Evolutionary conservation across 2,797 vertebrate species (phyloP), one percentile per base, ranked within the genome.

Genomic region (Valencia hispanica): DNA sequence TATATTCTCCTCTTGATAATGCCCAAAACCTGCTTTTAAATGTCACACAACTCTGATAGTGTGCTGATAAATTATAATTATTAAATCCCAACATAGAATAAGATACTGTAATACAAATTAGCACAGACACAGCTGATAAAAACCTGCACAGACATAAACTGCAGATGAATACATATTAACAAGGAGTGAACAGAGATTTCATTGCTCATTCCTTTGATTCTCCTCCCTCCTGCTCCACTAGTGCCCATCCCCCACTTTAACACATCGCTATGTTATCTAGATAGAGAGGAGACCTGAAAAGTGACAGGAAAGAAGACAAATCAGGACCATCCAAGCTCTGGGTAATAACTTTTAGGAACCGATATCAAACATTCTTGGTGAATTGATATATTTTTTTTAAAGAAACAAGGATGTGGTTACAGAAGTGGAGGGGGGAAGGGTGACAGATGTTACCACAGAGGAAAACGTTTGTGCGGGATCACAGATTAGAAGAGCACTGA

Each of bases 211-310:
- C 84, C 83, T 85, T 71, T 84, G 84, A 88, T 87, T 85, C 83
- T 75, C 80, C 79, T 15, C 80, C 85, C 83, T 81, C 81, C 74
- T 72, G 70, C 78, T 79, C 70, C 74, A 68, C 73, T 61, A 72
- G 73, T 71, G 75, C 82, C 87, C 88, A 84, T 77, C 92, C 84
- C 84, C 85, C 82, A 70, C 70, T 55, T 73, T 68, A 78, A 81
- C 89, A 85, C 90, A 88, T 90, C 87, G 82, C 86, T 77, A 75
- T 79, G 90, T 89, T 91, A 91, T 92, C 83, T 69, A 71, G 82
- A 69, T 84, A 89, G 92, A 86, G 84, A 53, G 83, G 91, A 83
- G 88, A 88, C 89, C 87, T 91, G 72, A 74, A 75, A 82, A 87
- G 83, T 83, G 81, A 41, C 79, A 69, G 78, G 83, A 86, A 84